Percentiles rank a stretch among this genome's conserved stretches.
These are phyloP conservation scores for Cyclargus thomasi DNA, from an alignment of 1,140 invertebrate species.

Conservation along the genomic window DNA sequence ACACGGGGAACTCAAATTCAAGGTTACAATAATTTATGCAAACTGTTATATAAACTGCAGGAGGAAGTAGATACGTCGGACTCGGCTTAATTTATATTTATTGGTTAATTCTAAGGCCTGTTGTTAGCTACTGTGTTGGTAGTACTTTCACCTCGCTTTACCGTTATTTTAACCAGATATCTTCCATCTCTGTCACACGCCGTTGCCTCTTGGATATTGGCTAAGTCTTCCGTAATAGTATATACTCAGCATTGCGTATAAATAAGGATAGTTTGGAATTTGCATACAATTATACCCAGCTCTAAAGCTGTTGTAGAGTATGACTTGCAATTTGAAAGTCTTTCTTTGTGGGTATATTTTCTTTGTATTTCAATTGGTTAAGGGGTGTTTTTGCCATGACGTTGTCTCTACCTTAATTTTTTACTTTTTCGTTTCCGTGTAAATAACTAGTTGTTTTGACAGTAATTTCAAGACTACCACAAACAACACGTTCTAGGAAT, in stretches of 20 bases:
- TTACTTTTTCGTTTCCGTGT: neutral
- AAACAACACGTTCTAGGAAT: slow-evolving; percentile 15
- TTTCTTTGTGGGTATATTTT: neutral
- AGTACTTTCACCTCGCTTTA: slow-evolving; percentile 61
- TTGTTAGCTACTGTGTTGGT: slow-evolving; percentile 25
- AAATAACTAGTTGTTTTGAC: neutral
- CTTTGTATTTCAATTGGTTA: neutral
- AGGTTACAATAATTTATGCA: neutral
- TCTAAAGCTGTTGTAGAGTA: neutral
- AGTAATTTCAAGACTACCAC: neutral
- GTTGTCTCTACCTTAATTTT: neutral
- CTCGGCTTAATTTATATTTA: slow-evolving; percentile 6
- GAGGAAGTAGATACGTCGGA: neutral
- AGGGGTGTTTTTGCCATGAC: neutral
- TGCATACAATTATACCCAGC: neutral
- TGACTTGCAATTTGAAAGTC: neutral
- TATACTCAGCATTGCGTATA: neutral
- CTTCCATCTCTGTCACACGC: slow-evolving; percentile 42
- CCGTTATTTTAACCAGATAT: slow-evolving; percentile 54
- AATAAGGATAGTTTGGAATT: neutral
- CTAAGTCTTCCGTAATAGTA: slow-evolving; percentile 40
- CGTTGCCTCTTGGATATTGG: slow-evolving; percentile 45
- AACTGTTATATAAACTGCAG: neutral
- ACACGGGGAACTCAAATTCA: neutral
- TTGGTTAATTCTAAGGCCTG: slow-evolving; percentile 29